These are phyloP conservation scores for Parapristionchus giblindavisi DNA, from an alignment of 2,888 invertebrate species.

Conservation along the genomic window DNA sequence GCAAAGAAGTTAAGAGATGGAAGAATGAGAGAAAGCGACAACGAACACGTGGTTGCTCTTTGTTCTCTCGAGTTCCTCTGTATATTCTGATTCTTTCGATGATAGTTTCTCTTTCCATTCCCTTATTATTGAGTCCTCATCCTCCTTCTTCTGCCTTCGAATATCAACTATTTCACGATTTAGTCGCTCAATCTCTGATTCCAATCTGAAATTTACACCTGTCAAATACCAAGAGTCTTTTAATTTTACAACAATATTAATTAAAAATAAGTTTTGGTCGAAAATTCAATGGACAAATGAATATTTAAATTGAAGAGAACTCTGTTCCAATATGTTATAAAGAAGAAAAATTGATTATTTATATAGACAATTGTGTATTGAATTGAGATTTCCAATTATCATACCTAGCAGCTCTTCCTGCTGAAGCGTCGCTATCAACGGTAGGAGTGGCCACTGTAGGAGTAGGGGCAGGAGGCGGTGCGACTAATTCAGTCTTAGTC, in stretches of 20 bases:
- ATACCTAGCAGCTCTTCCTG: conserved; percentile 31
- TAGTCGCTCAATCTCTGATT: conserved; percentile 36
- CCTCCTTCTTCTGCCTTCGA: conserved; percentile 36
- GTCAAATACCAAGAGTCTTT: not conserved
- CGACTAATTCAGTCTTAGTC: too few species aligned
- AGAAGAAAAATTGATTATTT: not conserved
- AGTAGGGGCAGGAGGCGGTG: conserved; percentile 10
- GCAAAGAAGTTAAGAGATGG: not conserved
- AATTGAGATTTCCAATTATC: not conserved
- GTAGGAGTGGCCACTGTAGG: not conserved
- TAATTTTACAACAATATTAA: not conserved
- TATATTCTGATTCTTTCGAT: conserved; percentile 20
- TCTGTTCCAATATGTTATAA: too few species aligned
- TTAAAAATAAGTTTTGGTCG: not conserved
- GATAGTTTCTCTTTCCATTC: conserved; percentile 36
- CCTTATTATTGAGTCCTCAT: conserved; percentile 13
- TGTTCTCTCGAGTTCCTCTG: conserved; percentile 31
- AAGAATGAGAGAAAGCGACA: not conserved
- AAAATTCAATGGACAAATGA: too few species aligned
- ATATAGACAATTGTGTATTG: not conserved
- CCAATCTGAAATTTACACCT: conserved; percentile 13
- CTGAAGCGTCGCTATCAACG: conserved; percentile 3
- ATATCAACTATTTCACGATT: conserved; percentile 37
- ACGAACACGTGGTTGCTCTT: conserved; percentile 14
- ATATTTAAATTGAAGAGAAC: too few species aligned